Base-by-base conservation (phyloP, 2,888 invertebrate genomes). In the Drosophila quasianomalipes region DNA sequence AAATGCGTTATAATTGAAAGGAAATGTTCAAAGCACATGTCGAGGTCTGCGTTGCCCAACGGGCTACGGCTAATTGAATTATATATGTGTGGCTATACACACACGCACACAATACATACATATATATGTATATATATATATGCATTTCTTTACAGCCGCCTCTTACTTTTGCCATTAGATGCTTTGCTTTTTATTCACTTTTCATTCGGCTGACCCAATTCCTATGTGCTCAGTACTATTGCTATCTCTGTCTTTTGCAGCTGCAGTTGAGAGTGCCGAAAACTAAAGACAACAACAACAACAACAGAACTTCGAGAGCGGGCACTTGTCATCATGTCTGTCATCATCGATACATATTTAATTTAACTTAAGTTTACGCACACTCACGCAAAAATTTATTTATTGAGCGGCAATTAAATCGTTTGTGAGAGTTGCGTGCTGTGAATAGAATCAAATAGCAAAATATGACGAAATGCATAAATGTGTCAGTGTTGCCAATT, bases 1-100 rank as follows among this genome's bases (percentile, higher is more conserved):
- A 76, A 80, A 82, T 90, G 85, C 79, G 77, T 84, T 90, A 86
- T 86, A 87, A 87, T 87, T 87, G 75, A 90, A 86, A 78, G 79
- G 77, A 83, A 90, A 90, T 86, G 79, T 83, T 83, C 74, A 81
- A 89, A 89, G 77, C 81, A 76, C 72, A 88, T 79, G 74, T 75
- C 57, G 51, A 30, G 30, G 47, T 60, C 70, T 60, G 65, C 33
- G 16, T n/a, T 26, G 67, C 55, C 33, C 35, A 55, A 55, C 39
- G 22, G 53, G 37, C 58, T 47, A 47, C 74, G 58, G 79, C 82
- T 90, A 86, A 90, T 86, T 86, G 82, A 90, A 83, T 90, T 86
- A 81, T 77, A 55, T 67, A 60, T 74, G 57, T 61, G 31, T 30
- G 22, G 22, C n/a, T 14, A 14, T 28, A 31, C 12, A 22, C 14